Base-by-base conservation (phyloP, 2,797 vertebrate species). In the Neosilurus hyrtlii region DNA sequence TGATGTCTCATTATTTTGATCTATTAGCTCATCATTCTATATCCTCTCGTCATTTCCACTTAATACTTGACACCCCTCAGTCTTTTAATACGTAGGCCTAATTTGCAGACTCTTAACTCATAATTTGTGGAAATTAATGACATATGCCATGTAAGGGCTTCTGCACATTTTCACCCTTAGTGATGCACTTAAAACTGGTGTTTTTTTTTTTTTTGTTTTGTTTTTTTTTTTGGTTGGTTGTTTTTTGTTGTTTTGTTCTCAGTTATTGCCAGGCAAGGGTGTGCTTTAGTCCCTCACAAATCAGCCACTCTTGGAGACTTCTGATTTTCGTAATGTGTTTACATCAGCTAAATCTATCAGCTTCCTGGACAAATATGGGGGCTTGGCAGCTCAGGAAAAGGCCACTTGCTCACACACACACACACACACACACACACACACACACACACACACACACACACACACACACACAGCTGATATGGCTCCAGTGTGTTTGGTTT, bases 381-480 rank as follows among this genome's bases (percentile, higher is more conserved):
- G 77, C 56, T 61, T 82, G 82, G 59, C 9, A 52, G 75, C 84
- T 82, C 71, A 57, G 77, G 80, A 77, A 84, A 79, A 80, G 74
- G 73, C 62, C 52, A 77, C 71, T 51, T 66, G 63, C 70, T 75
- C 81, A 83, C 71, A 83, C 82, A 78, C 83, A 72, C 72, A 80
- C 57, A 77, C 14, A 49, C 75, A 62, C 54, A 81, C 79, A 82
- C 66, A 83, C 79, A 83, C 81, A 82, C 49, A 79, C 67, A 83
- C 51, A 15, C 49, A 15, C 70, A 22, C 30, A 7, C 26, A 62
- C 54, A 76, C 59, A 79, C 35, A 80, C 15, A 12, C 54, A 80
- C 0, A 22, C 75, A 54, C 66, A 80, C 89, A 93, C 93, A 98
- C 96, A 95, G 90, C 43, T 93, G 90, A 0, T 89, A 85, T 6